These are phyloP conservation scores for Eurois occulta DNA, from an alignment of 2,888 invertebrate genomes.

Conservation along the genomic window DNA sequence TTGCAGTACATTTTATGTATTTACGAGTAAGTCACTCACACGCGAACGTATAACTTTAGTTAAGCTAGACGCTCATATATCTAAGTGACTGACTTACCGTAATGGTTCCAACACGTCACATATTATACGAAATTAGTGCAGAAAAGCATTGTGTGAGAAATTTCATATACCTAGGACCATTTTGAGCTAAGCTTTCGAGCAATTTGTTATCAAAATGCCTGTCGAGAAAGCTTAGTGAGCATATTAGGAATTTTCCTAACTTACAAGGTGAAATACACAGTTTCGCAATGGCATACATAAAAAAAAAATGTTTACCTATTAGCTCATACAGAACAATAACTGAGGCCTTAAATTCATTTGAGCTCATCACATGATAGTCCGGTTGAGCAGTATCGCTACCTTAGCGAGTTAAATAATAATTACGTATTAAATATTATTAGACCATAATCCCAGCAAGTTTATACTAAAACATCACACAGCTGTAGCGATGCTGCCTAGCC, in stretches of 20 bases:
- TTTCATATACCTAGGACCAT: slow-evolving; percentile 23
- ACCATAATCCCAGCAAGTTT: not conserved
- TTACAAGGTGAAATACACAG: slow-evolving; percentile 3
- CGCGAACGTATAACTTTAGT: not conserved
- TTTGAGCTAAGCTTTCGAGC: not conserved
- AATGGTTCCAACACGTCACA: slow-evolving; percentile 6
- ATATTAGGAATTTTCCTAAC: not conserved
- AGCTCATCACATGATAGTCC: no score
- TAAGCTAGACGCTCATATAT: not conserved
- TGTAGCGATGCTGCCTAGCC: not conserved
- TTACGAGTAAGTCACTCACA: not conserved
- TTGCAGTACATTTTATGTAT: not conserved
- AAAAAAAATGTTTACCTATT: not conserved
- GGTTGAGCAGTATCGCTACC: no score
- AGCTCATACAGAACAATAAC: not conserved
- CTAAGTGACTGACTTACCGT: not conserved
- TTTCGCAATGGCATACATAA: not conserved
- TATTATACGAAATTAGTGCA: slow-evolving; percentile 25
- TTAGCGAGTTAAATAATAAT: no score
- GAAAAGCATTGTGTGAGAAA: not conserved
- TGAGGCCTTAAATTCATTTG: no score
- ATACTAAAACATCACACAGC: not conserved
- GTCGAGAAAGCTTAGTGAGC: slow-evolving; percentile 20
- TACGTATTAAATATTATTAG: not conserved
- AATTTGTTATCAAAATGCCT: slow-evolving; percentile 31